These are phyloP conservation scores for Pyxicephalus adspersus DNA, from an alignment of 2,113 vertebrate species.

Conservation along the genomic window DNA sequence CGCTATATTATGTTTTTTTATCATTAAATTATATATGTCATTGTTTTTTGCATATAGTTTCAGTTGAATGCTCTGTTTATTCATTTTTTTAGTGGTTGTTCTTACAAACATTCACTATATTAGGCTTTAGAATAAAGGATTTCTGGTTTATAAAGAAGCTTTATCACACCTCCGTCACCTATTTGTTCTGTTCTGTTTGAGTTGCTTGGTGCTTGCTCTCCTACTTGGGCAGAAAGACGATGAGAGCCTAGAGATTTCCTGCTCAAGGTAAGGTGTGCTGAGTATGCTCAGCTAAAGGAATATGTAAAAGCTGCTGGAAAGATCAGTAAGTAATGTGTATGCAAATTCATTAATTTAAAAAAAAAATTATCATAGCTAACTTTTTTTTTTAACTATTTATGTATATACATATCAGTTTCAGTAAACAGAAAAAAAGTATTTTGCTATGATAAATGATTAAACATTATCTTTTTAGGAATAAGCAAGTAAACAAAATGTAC, in stretches of 20 bases:
- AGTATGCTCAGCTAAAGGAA: not conserved
- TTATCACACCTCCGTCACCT: not conserved
- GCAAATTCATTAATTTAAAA: not conserved
- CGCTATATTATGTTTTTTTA: too few relatives aligned
- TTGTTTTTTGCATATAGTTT: too few relatives aligned
- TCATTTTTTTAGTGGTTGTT: too few relatives aligned
- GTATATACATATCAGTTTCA: not conserved
- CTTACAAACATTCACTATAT: too few relatives aligned
- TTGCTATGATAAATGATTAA: too few relatives aligned
- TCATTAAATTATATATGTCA: too few relatives aligned
- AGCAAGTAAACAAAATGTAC: too few relatives aligned
- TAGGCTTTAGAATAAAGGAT: too few relatives aligned
- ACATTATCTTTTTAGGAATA: too few relatives aligned
- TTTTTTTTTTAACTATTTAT: not conserved
- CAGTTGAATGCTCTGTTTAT: too few relatives aligned
- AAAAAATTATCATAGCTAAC: not conserved
- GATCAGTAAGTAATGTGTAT: not conserved
- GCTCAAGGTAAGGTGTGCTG: not conserved
- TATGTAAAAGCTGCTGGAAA: not conserved
- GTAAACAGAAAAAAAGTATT: too few relatives aligned
- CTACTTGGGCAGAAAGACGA: constrained; percentile 1
- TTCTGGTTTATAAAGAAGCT: not conserved
- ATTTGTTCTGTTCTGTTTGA: constrained; percentile 46
- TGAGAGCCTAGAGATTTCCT: not conserved
- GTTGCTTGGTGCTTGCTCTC: constrained; percentile 41